Conservation (phyloP, 1,140 invertebrate species). For the Muscidifurax raptorellus region DNA sequence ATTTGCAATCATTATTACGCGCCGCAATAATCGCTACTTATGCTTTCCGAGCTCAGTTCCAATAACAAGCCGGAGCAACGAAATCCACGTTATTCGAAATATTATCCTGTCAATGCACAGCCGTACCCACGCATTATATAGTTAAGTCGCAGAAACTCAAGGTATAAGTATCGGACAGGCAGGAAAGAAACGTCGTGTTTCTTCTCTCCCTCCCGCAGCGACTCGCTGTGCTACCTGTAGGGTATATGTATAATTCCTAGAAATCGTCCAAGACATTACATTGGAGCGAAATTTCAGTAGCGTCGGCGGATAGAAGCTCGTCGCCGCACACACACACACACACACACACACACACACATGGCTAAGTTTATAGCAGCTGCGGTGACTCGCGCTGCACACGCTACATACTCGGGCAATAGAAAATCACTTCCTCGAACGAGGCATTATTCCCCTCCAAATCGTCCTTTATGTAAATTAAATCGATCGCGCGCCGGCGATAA, state of each 20-base stretch:
- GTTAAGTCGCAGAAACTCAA: constrained; percentile 13
- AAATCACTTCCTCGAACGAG: constrained; percentile 50
- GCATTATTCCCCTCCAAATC: constrained; percentile 42
- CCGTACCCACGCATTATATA: constrained; percentile 5
- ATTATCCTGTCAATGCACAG: constrained; percentile 23
- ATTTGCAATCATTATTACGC: neutral
- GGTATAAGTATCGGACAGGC: neutral
- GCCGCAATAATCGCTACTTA: neutral
- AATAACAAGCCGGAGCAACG: neutral
- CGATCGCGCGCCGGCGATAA: constrained; percentile 30
- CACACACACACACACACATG: neutral
- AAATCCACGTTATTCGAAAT: constrained; percentile 6
- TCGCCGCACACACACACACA: neutral
- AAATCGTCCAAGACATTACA: constrained; percentile 4
- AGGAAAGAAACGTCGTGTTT: neutral
- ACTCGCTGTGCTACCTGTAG: no score
- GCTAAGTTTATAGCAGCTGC: neutral
- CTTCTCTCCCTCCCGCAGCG: neutral
- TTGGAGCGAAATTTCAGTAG: constrained; percentile 36
- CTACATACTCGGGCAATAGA: neutral
- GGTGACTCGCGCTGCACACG: neutral
- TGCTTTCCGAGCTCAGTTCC: neutral
- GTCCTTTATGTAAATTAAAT: constrained; percentile 55
- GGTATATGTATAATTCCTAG: constrained; percentile 20
- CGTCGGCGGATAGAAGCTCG: neutral